Evolutionary conservation across 2,888 invertebrate species (phyloP).

Genomic region (Bugula neritina): DNA sequence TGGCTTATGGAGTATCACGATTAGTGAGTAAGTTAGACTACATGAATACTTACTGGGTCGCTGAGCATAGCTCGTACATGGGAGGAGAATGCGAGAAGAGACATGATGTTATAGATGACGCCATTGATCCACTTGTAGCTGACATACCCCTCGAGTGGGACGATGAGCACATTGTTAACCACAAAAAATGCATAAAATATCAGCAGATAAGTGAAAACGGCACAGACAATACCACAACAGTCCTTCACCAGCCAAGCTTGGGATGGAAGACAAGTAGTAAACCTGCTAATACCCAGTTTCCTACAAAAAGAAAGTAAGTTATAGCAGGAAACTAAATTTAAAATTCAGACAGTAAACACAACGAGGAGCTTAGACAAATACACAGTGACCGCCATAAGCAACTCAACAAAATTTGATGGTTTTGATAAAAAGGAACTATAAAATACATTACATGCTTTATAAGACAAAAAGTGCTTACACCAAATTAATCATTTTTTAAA

Average conservation of each 20-base stretch:
- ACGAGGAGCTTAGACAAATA: too few species aligned
- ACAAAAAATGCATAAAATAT: slow-evolving; percentile 83
- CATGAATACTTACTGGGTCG: slow-evolving; percentile 75
- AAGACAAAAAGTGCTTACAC: too few species aligned
- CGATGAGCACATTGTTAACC: slow-evolving; percentile 69
- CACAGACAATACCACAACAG: slow-evolving; percentile 78
- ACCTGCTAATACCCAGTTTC: neutral
- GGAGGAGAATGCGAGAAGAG: slow-evolving; percentile 68
- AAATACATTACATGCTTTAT: too few species aligned
- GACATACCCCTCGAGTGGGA: slow-evolving; percentile 72
- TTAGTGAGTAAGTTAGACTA: too few species aligned
- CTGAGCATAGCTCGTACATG: slow-evolving; percentile 77
- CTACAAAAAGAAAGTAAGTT: neutral
- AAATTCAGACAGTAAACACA: too few species aligned
- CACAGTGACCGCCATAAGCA: too few species aligned
- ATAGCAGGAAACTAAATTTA: too few species aligned
- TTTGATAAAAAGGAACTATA: too few species aligned
- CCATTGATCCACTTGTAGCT: slow-evolving; percentile 60
- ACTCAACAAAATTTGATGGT: too few species aligned
- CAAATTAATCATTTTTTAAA: too few species aligned
- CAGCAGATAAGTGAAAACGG: slow-evolving; percentile 72
- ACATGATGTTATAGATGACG: slow-evolving; percentile 69
- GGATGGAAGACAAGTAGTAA: neutral
- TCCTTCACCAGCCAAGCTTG: slow-evolving; percentile 67
- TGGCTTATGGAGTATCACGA: neutral